Evolutionary conservation across 1,140 invertebrate genomes (phyloP), one percentile per base, ranked within the genome.

Genomic region (Andrena cerasifolii): DNA sequence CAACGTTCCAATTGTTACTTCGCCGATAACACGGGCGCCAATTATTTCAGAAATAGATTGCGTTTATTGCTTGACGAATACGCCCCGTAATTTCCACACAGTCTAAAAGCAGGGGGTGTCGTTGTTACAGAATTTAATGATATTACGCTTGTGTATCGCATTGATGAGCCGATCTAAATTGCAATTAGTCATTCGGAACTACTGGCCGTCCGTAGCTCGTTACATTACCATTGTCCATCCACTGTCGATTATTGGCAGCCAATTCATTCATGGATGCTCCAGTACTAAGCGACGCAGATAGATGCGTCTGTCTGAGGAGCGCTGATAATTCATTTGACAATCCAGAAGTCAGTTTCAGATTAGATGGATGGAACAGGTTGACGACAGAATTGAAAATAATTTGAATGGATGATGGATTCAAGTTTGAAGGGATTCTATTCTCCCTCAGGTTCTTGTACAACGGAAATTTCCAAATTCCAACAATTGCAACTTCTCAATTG

Each of bases 111-210:
- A 26, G 7, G 7, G 40, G 16, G 28, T n/a, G 10, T 80, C 66
- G 67, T 79, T 68, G 54, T 79, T 75, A 56, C 63, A 33, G 63
- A 83, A 84, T 78, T 78, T 82, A 76, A 76, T 49, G 80, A 51
- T 66, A 73, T 82, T 68, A 68, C 59, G 75, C 58, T 83, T 68
- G 53, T 58, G 53, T 63, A 82, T 65, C 51, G 51, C 31, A 56
- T 58, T 53, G 70, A 73, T 67, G 79, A 79, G 56, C 49, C 70
- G 74, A 68, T 84, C 65, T 68, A 75, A 78, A 84, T 77, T 54
- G 75, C 61, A 73, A 70, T 49, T 66, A 70, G 56, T 77, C 43
- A 56, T 26, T 45, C 16, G 3, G 31, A 31, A n/a, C 6, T 70
- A 61, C 49, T 31, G 65, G 28, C n/a, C 56, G 43, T 54, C 3